A percentile compares a stretch with the other conserved stretches of the same genome.
These are phyloP conservation scores for Paedocypris sp. DNA, from an alignment of 2,113 vertebrate genomes.

Conservation along the genomic window DNA sequence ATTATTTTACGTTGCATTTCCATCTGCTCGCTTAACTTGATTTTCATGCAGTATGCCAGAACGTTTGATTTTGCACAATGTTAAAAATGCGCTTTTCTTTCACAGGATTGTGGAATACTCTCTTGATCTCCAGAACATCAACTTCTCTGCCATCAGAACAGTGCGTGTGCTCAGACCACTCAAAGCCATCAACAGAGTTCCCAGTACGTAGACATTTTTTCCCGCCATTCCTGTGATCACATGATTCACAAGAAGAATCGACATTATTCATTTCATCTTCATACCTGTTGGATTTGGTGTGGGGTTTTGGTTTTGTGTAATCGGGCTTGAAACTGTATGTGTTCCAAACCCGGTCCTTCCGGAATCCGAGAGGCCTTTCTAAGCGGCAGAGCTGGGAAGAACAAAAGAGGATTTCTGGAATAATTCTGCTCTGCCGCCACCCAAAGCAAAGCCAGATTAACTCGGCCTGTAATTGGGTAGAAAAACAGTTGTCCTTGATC, in stretches of 20 bases:
- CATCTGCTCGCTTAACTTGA: too few species aligned
- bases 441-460: conserved; percentile 29
- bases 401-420: conserved; percentile 15
- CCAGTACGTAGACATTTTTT: conserved; percentile 70
- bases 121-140: conserved; percentile 95
- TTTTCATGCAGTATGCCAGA: too few species aligned
- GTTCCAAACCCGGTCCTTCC: not conserved
- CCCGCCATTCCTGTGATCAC: not conserved
- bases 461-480: conserved; percentile 19
- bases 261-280: too few species aligned
- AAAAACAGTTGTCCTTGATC: conserved; percentile 21
- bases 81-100: not conserved
- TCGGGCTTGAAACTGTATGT: not conserved
- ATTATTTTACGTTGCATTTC: too few species aligned
- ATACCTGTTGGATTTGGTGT: not conserved
- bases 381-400: conserved; percentile 18
- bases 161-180: conserved; percentile 90
- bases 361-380: not conserved
- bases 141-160: conserved; percentile 92
- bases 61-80: too few species aligned
- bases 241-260: too few species aligned
- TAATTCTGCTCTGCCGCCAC: conserved; percentile 3
- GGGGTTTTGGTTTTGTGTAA: not conserved
- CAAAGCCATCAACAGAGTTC: conserved; percentile 97
- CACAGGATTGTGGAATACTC: conserved; percentile 91